A percentile compares a stretch with the other conserved stretches of the same genome.
Conservation (phyloP, 2,113 vertebrate species). For the Strigops habroptila region DNA sequence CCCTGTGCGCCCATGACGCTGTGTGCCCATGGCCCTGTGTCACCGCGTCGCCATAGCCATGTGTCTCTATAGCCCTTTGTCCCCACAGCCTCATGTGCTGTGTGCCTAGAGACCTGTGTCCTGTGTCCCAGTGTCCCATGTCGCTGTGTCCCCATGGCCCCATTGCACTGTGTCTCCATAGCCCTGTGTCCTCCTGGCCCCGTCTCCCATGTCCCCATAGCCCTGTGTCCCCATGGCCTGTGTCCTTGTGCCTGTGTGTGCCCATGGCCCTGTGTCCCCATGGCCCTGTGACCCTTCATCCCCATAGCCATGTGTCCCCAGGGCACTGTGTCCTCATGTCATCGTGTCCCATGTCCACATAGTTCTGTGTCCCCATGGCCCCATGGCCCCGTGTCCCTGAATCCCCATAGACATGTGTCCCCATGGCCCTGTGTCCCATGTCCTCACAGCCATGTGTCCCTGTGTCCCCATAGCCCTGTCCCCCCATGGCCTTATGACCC, state of each 20-base stretch:
- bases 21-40: background rate
- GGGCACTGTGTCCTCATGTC: too few relatives aligned
- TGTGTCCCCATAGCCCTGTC: background rate
- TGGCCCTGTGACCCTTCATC: background rate
- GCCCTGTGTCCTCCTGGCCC: background rate
- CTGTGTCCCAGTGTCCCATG: background rate
- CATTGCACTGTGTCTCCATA: too few relatives aligned
- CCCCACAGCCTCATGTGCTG: background rate
- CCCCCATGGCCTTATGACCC: background rate
- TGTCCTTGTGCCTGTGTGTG: background rate
- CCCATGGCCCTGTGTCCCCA: background rate
- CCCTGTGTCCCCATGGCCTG: too few relatives aligned
- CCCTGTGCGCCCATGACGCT: background rate
- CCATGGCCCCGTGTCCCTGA: background rate
- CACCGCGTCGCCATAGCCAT: background rate
- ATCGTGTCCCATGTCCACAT: background rate
- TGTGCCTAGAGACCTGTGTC: background rate
- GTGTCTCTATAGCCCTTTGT: accelerated
- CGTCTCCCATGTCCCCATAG: background rate
- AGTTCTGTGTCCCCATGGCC: too few relatives aligned
- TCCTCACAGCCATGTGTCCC: background rate
- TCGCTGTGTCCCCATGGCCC: too few relatives aligned
- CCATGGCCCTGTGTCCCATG: background rate
- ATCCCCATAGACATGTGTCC: background rate
- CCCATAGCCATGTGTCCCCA: background rate